Evolutionary conservation across 2,888 invertebrate genomes (phyloP).

Genomic region (Bugulina stolonifera): DNA sequence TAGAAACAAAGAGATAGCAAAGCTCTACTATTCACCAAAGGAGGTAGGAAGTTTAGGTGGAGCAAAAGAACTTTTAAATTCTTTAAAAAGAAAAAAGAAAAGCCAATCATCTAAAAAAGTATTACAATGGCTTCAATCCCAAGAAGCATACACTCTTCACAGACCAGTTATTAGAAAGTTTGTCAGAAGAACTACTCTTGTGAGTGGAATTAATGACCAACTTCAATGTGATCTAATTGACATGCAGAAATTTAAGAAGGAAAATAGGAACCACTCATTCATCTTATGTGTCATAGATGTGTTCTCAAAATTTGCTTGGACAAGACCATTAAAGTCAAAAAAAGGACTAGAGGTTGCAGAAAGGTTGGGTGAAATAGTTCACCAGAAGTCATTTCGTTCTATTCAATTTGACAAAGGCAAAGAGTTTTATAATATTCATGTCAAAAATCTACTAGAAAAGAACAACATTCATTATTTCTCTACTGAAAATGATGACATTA

Average conservation of each 20-base stretch:
- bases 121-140: background rate
- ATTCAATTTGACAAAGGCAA: background rate
- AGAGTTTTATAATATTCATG: background rate
- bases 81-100: background rate
- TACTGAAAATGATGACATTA: background rate
- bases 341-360: background rate
- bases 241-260: background rate
- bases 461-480: background rate
- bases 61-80: background rate
- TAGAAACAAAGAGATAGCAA: background rate
- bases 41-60: background rate
- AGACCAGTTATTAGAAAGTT: background rate
- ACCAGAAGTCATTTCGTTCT: background rate
- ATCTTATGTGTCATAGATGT: background rate
- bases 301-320: background rate
- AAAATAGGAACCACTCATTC: background rate
- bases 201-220: background rate
- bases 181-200: background rate
- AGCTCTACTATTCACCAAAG: background rate
- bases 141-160: background rate
- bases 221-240: background rate
- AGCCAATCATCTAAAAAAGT: background rate
- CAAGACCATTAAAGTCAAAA: background rate
- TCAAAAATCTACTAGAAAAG: background rate
- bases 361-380: background rate